A percentile compares a stretch with the other conserved stretches of the same genome.
Evolutionary conservation across 2,888 invertebrate species (phyloP).

Genomic region (Bellardia pandia): DNA sequence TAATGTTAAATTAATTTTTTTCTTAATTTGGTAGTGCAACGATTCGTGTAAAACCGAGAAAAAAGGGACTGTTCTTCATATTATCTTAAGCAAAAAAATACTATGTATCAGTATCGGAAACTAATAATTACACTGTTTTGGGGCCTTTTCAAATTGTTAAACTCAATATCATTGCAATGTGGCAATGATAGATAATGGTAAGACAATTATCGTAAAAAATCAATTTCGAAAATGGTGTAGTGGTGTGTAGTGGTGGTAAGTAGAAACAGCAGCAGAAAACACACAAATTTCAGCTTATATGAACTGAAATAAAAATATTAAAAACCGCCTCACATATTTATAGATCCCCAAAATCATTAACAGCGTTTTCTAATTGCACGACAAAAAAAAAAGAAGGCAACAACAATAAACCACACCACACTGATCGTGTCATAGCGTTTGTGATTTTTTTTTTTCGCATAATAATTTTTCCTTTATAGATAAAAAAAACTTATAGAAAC

Average conservation of each 20-base stretch:
- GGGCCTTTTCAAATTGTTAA: no score
- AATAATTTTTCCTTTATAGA: constrained; percentile 39
- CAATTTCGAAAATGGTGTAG: constrained; percentile 9
- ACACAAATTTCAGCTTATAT: not conserved
- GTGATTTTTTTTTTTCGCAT: constrained; percentile 26
- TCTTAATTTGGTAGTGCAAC: no score
- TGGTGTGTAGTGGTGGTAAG: constrained; percentile 8
- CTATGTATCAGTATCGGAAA: no score
- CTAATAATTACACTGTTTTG: no score
- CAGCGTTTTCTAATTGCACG: constrained; percentile 34
- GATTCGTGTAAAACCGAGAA: no score
- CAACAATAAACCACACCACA: constrained; percentile 29
- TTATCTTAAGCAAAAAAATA: no score
- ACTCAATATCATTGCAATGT: no score
- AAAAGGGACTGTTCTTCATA: no score
- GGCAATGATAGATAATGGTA: no score
- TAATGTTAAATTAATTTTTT: no score
- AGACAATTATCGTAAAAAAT: not conserved
- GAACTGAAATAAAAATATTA: constrained; percentile 31
- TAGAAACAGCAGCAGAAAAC: not conserved
- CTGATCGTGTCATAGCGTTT: constrained; percentile 62
- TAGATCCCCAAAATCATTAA: constrained; percentile 29
- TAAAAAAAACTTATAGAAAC: not conserved
- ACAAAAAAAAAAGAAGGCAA: constrained; percentile 22
- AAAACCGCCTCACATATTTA: constrained; percentile 33